phyloP scores from a whole-genome alignment of 2,888 invertebrate genomes.

The Unio delphinus region DNA sequence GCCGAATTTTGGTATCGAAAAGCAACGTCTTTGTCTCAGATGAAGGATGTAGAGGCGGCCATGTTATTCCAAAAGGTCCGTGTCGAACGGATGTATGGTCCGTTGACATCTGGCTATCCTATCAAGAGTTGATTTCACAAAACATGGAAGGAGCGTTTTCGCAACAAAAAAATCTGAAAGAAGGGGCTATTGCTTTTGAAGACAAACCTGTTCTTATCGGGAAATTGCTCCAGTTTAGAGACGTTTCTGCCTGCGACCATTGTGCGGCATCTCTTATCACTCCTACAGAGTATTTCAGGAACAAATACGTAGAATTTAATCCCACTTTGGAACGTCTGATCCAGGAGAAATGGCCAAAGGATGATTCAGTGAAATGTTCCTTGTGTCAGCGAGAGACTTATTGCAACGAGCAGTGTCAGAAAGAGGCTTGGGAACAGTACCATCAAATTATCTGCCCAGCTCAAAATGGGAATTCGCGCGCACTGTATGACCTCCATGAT shows the following conservation, averaged over 20 bases:
- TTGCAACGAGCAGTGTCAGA: conserved; percentile 78
- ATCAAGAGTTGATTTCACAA: conserved; percentile 54
- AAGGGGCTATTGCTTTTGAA: conserved; percentile 85
- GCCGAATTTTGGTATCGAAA: conserved; percentile 64
- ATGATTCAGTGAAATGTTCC: conserved; percentile 41
- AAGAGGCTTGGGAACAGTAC: conserved; percentile 80
- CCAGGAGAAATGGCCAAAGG: conserved; percentile 54
- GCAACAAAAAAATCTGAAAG: conserved; percentile 77
- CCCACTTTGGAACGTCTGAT: conserved; percentile 30
- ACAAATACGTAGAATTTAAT: conserved; percentile 33
- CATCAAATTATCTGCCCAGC: conserved; percentile 82
- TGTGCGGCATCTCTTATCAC: conserved; percentile 92
- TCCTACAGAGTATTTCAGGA: conserved; percentile 78
- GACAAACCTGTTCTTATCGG: conserved; percentile 91
- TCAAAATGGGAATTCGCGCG: conserved; percentile 35
- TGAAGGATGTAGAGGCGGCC: conserved; percentile 50
- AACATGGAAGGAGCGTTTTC: conserved; percentile 85
- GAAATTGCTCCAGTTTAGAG: conserved; percentile 85
- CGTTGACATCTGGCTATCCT: conserved; percentile 49
- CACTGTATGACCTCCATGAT: conserved; percentile 49
- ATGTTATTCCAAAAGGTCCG: conserved; percentile 59
- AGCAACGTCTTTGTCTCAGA: conserved; percentile 45
- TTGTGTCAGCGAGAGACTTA: conserved; percentile 56
- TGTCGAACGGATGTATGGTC: conserved; percentile 56
- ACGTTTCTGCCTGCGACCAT: conserved; percentile 87